Evolutionary conservation across 2,888 invertebrate species (phyloP).

Genomic region (Eueremaeus valkanovi): DNA sequence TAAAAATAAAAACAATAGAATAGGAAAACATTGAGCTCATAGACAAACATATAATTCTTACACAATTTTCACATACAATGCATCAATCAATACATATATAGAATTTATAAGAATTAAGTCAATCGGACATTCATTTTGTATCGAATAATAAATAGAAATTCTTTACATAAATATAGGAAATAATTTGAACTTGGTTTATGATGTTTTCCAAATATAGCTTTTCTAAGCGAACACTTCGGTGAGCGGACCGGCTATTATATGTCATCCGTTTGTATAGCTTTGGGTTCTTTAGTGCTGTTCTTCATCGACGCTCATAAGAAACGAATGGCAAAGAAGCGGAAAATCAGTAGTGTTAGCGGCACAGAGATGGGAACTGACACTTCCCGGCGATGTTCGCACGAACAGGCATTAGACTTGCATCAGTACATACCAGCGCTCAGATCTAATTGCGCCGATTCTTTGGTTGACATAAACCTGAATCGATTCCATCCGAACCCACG

Average conservation of each 20-base stretch:
- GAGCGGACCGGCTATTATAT: constrained; percentile 77
- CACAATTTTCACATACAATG: no score
- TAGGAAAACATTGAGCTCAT: no score
- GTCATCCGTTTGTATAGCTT: constrained; percentile 70
- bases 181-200: neutral
- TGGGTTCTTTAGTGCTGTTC: constrained; percentile 71
- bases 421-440: constrained; percentile 9
- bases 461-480: neutral
- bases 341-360: constrained; percentile 42
- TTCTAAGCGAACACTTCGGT: constrained; percentile 71
- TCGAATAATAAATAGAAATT: neutral
- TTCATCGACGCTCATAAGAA: constrained; percentile 73
- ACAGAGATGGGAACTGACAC: constrained; percentile 19
- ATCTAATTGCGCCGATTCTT: neutral
- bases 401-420: neutral
- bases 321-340: constrained; percentile 59
- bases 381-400: constrained; percentile 42
- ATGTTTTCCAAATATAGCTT: constrained; percentile 64
- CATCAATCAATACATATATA: no score
- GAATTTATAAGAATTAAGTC: no score
- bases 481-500: neutral
- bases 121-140: neutral
- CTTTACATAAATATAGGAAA: neutral
- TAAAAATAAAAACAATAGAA: no score
- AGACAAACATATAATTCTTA: no score